A percentile compares a stretch with the other conserved stretches of the same genome.
These are phyloP conservation scores for Microtus oregoni DNA, from an alignment of 2,113 vertebrate species.

Conservation along the genomic window DNA sequence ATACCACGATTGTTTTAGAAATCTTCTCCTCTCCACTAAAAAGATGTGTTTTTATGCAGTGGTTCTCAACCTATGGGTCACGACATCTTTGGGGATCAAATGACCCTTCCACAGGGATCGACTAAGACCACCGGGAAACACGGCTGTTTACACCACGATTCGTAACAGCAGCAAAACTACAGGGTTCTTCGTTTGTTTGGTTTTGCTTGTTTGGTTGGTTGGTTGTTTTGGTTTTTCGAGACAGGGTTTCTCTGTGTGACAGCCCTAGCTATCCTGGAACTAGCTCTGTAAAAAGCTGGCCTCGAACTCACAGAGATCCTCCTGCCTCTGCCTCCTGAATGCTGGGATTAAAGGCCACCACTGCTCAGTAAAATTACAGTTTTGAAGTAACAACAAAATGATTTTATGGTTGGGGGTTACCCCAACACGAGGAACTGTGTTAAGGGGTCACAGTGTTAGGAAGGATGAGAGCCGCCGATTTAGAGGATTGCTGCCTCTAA, in stretches of 20 bases:
- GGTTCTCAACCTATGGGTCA: neutral
- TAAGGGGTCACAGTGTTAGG: neutral
- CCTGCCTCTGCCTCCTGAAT: too few relatives aligned
- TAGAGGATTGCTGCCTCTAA: neutral
- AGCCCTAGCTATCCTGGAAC: too few relatives aligned
- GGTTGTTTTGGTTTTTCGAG: too few relatives aligned
- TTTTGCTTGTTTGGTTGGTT: too few relatives aligned
- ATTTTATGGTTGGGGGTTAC: neutral
- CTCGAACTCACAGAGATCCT: too few relatives aligned
- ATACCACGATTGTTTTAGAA: neutral
- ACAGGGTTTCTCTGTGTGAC: too few relatives aligned
- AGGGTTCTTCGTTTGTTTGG: too few relatives aligned
- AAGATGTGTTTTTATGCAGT: neutral
- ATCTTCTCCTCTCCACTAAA: neutral
- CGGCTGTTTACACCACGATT: neutral
- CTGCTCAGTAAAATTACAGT: neutral
- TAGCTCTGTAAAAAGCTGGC: too few relatives aligned
- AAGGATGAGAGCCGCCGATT: neutral
- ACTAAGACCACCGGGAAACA: neutral
- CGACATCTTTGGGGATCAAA: neutral
- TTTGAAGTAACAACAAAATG: neutral
- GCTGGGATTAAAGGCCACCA: too few relatives aligned
- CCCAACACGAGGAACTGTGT: neutral
- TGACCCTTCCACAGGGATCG: neutral
- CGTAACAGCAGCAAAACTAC: neutral